Conservation (phyloP, 2,888 invertebrate species). For the Phyto melanocephala region DNA sequence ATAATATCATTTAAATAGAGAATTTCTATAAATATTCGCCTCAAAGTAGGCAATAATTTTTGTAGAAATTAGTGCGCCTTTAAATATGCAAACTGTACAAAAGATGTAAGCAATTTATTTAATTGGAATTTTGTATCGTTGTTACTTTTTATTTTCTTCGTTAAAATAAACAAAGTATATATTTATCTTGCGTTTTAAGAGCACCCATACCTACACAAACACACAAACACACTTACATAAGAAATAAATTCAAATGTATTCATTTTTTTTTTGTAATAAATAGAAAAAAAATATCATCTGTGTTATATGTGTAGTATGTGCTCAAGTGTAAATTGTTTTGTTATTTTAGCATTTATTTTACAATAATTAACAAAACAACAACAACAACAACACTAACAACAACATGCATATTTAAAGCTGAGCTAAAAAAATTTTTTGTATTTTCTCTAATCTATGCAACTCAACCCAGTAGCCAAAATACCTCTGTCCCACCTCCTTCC, state of each 20-base stretch:
- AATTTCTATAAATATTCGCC: neutral
- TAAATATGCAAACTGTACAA: neutral
- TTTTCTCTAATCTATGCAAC: conserved; percentile 44
- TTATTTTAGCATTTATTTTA: conserved; percentile 65
- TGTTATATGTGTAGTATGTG: conserved; percentile 48
- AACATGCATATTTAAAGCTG: conserved; percentile 1
- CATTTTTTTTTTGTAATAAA: conserved; percentile 16
- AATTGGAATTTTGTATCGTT: conserved; percentile 45
- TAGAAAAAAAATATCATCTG: conserved; percentile 8
- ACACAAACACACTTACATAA: neutral
- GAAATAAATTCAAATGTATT: conserved; percentile 45
- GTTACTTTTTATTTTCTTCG: conserved; percentile 18
- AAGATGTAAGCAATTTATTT: conserved; percentile 48
- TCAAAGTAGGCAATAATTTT: neutral
- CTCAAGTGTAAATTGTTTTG: conserved; percentile 65
- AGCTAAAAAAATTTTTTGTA: conserved; percentile 29
- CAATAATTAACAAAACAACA: conserved; percentile 65
- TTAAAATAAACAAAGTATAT: conserved; percentile 21
- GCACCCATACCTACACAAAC: neutral
- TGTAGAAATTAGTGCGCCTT: neutral
- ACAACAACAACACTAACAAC: conserved; percentile 12
- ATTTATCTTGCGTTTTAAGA: conserved; percentile 23
- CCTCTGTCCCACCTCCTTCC: neutral
- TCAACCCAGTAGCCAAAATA: neutral
- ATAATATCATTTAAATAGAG: no score